phyloP scores from a whole-genome alignment of 2,113 vertebrate species.

The Gopherus flavomarginatus region DNA sequence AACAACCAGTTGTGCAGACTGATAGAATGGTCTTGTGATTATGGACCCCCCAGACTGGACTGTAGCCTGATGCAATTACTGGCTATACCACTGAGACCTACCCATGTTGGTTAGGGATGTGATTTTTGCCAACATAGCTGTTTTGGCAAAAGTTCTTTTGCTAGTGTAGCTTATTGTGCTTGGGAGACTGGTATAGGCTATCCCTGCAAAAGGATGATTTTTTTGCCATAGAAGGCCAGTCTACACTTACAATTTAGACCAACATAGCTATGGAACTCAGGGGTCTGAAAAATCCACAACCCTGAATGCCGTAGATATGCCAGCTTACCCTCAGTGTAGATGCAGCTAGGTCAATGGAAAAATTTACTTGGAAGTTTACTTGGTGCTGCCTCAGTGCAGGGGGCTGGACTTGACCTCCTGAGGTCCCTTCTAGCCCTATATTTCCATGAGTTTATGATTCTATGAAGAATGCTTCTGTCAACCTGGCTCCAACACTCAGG shows the following conservation, averaged over 20 bases:
- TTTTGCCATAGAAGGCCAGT: not conserved
- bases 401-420: not conserved
- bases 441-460: not conserved
- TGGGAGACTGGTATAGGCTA: not conserved
- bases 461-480: not conserved
- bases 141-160: not conserved
- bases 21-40: not conserved
- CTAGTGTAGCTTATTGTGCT: not conserved
- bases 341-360: not conserved
- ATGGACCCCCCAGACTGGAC: not conserved
- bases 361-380: not conserved
- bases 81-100: not conserved
- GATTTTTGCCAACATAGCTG: not conserved
- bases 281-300: not conserved
- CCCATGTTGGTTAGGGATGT: not conserved
- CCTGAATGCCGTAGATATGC: not conserved
- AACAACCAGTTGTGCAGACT: not conserved
- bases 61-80: not conserved
- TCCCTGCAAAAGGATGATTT: not conserved
- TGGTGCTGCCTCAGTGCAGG: not conserved
- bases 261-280: not conserved
- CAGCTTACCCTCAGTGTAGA: not conserved
- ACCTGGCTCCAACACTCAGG: not conserved
- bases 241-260: not conserved
- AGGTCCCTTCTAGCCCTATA: not conserved